Evolutionary conservation across 1,140 invertebrate genomes (phyloP), one percentile per base, ranked within the genome.

Genomic region (Caerostris darwini): DNA sequence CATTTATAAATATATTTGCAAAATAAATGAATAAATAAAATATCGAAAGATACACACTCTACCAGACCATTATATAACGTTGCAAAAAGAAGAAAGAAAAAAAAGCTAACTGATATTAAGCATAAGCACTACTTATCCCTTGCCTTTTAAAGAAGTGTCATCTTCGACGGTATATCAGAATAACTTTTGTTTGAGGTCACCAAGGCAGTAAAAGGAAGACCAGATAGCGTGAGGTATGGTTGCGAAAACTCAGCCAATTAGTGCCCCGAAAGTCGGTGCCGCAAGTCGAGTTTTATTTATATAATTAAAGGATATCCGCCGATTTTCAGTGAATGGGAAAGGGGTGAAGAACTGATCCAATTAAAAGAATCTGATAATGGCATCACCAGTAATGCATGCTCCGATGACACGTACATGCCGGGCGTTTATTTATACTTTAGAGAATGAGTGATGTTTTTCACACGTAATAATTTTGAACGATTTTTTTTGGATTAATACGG

Each of bases 291-390:
- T 77, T 77, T 77, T 77, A 77, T 88, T 64, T 64, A 64, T 88
- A 64, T 88, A 67, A 88, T 88, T 64, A 88, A 57, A 88, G 86
- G 86, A 88, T 54, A 88, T 88, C 86, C 86, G 86, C 86, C 56
- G 86, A 58, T n/a, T 34, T 85, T 85, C 12, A 10, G 71, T 50
- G 54, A n/a, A 17, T 67, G 8, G 64, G 86, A 64, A 88, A 57
- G 86, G 56, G 61, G 61, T 64, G 61, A 88, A 88, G 50, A 64
- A 64, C 86, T 88, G 59, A 17, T 54, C 86, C 86, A 88, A 88
- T 88, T 88, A 88, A 88, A 88, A 88, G 61, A 14, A 88, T 64
- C 86, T 57, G 86, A 88, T 88, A 88, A 88, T 64, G 59, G 86
- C n/a, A 57, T 50, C 34, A 64, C 6, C 14, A 53, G 58, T 88